Evolutionary conservation across 2,888 invertebrate genomes (phyloP).

Genomic region (Sinhomidia bicolor): DNA sequence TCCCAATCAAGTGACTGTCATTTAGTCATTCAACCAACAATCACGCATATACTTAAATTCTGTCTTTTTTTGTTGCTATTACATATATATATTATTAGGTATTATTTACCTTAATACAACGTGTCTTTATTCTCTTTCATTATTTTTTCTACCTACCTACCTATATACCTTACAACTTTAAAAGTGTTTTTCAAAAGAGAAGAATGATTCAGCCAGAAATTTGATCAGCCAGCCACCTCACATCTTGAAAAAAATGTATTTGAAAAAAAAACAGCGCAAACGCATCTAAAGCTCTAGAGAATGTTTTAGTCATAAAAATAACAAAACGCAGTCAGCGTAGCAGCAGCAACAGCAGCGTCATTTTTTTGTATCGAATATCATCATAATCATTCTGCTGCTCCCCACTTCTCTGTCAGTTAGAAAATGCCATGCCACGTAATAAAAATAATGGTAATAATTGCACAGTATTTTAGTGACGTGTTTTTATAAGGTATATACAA

Average conservation of each 20-base stretch:
- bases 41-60: background rate
- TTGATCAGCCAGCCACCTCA: conserved; percentile 9
- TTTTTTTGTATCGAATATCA: background rate
- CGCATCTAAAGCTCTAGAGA: background rate
- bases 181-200: background rate
- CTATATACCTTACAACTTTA: background rate
- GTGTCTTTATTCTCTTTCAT: background rate
- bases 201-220: conserved; percentile 57
- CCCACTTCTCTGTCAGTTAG: background rate
- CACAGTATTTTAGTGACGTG: background rate
- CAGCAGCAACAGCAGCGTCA: background rate
- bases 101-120: no score
- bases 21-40: conserved; percentile 26
- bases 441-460: background rate
- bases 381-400: no score
- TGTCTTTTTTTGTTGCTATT: background rate
- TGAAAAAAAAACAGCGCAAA: conserved; percentile 12
- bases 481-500: background rate
- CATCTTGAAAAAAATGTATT: background rate
- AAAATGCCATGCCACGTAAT: conserved; percentile 34
- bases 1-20: conserved; percentile 32
- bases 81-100: background rate
- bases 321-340: background rate
- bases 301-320: background rate
- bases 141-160: no score